Conservation (phyloP, 2,888 invertebrate species). For the Tenthredo livida region DNA sequence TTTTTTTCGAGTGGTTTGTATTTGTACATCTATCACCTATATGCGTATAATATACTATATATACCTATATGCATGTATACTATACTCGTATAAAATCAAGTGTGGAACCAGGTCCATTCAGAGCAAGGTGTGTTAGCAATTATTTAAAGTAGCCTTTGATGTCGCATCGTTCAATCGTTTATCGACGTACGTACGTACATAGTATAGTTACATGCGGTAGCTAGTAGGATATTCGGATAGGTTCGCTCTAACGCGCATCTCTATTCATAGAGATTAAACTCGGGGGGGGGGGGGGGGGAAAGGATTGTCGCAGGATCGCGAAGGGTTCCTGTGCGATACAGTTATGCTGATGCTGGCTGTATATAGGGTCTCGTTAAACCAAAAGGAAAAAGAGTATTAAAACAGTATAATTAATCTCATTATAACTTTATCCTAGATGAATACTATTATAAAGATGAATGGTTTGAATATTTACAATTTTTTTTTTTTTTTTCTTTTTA, state of each 20-base stretch:
- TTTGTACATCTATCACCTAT: neutral
- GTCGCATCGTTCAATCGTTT: constrained; percentile 14
- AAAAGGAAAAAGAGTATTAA: neutral
- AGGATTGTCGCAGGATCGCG: neutral
- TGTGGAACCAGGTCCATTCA: neutral
- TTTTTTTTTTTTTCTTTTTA: too few species aligned
- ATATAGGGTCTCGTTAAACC: constrained; percentile 2
- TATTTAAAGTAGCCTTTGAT: constrained; percentile 51
- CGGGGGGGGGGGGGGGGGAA: neutral
- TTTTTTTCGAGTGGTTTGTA: neutral
- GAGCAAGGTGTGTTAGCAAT: constrained; percentile 32
- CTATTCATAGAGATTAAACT: constrained; percentile 18
- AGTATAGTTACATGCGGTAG: neutral
- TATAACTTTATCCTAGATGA: too few species aligned
- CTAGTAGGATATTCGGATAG: neutral
- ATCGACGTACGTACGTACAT: neutral
- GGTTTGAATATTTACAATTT: too few species aligned
- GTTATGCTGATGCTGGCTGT: neutral
- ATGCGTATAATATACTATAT: neutral
- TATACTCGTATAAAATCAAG: neutral
- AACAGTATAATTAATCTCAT: too few species aligned
- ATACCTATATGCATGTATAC: neutral
- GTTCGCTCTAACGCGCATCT: constrained; percentile 6
- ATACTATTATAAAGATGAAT: too few species aligned
- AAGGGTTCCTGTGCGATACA: neutral